A percentile compares a stretch with the other conserved stretches of the same genome.
Evolutionary conservation across 92 coral and sea anemone species (phyloP).

Genomic region (Chrysogorgia sp.): DNA sequence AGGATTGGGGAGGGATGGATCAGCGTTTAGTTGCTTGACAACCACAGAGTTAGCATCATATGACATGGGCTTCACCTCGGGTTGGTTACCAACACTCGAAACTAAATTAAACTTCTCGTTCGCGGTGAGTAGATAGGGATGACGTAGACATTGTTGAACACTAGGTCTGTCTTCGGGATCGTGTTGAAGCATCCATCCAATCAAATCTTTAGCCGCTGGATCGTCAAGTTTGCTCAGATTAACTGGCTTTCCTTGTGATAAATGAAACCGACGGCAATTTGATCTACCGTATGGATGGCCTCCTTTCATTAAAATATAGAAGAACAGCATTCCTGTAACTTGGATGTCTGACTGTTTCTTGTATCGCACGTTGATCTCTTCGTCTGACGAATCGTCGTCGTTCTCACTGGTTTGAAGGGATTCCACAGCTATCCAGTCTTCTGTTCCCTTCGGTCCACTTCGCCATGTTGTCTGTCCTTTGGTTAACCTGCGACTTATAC

Average conservation of each 20-base stretch:
- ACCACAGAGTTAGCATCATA: too few species aligned
- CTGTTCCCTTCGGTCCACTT: background rate
- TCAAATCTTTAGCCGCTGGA: background rate
- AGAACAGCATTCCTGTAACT: background rate
- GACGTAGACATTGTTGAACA: conserved; percentile 2
- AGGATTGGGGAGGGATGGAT: too few species aligned
- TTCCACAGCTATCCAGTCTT: conserved; percentile 27
- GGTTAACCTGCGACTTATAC: background rate
- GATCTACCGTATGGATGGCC: conserved; percentile 3
- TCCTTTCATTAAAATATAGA: conserved; percentile 3
- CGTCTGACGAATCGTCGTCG: background rate
- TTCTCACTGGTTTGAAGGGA: background rate
- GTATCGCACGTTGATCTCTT: background rate
- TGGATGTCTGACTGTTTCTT: conserved; percentile 19
- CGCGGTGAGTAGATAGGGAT: conserved; percentile 4
- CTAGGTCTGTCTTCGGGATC: too few species aligned
- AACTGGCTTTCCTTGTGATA: background rate
- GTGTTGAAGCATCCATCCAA: too few species aligned
- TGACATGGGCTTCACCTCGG: background rate
- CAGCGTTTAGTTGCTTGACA: too few species aligned
- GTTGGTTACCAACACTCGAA: background rate
- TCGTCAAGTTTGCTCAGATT: background rate
- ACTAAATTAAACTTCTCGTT: conserved; percentile 1
- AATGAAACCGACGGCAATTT: background rate
- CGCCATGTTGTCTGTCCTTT: background rate